Percentiles rank a stretch among this genome's conserved stretches.
Conservation (phyloP, 1,140 invertebrate species). For the Saxidomus purpurata region DNA sequence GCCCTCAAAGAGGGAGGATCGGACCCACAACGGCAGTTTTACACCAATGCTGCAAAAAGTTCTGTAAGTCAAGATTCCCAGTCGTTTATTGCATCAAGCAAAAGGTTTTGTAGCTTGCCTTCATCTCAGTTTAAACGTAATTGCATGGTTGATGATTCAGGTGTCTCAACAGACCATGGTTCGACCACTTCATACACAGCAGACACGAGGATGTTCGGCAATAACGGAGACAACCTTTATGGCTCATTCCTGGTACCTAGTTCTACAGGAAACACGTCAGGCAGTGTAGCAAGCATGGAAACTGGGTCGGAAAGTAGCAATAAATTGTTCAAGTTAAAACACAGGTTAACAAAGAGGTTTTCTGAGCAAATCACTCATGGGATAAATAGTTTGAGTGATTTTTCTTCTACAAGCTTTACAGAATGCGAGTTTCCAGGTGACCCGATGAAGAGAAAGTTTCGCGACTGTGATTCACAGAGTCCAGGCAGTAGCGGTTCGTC, state of each 20-base stretch:
- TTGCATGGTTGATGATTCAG: constrained; percentile 22
- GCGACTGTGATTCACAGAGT: constrained; percentile 40
- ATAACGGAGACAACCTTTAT: constrained; percentile 53
- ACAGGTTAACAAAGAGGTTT: constrained; percentile 96
- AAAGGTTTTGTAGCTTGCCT: constrained; percentile 61
- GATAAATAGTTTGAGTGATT: constrained; percentile 67
- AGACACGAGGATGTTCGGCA: neutral
- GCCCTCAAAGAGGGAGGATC: neutral
- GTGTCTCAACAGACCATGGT: constrained; percentile 32
- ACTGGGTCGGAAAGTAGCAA: constrained; percentile 55
- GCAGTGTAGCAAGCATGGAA: neutral
- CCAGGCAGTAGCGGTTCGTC: constrained; percentile 78
- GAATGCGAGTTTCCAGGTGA: constrained; percentile 67
- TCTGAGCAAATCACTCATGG: constrained; percentile 81
- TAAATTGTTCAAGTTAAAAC: constrained; percentile 96
- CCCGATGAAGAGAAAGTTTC: constrained; percentile 65
- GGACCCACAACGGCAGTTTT: no score
- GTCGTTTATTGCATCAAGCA: constrained; percentile 10
- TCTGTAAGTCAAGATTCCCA: no score
- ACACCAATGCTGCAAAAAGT: no score
- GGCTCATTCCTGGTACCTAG: constrained; percentile 53
- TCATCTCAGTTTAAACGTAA: constrained; percentile 27
- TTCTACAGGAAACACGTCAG: constrained; percentile 32
- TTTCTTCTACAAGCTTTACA: constrained; percentile 71
- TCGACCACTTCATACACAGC: neutral